phyloP scores from a whole-genome alignment of 2,113 vertebrate genomes.

The Grus americana region DNA sequence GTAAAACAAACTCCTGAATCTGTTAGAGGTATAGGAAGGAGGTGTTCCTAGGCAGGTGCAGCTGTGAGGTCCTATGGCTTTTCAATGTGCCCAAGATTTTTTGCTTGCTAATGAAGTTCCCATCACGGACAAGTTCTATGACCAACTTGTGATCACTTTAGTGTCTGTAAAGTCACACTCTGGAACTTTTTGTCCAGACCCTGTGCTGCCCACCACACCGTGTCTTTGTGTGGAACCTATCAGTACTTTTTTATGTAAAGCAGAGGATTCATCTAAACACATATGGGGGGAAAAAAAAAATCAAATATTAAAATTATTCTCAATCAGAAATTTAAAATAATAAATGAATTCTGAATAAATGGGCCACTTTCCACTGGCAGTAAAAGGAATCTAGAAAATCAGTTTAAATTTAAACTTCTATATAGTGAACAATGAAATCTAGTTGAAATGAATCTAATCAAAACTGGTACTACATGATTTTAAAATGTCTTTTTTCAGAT shows the following conservation, averaged over 20 bases:
- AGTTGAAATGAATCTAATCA: neutral
- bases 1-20: neutral
- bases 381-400: neutral
- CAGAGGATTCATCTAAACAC: neutral
- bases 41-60: neutral
- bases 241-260: neutral
- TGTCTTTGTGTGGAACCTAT: neutral
- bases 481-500: neutral
- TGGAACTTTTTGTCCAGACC: neutral
- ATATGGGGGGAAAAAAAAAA: neutral
- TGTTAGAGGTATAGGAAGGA: neutral
- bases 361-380: neutral
- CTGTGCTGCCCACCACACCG: rapidly evolving
- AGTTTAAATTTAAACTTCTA: neutral
- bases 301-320: neutral
- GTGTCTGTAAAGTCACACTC: neutral
- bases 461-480: neutral
- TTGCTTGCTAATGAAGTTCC: neutral
- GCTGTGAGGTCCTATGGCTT: neutral
- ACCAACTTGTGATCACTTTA: neutral
- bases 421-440: neutral
- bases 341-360: neutral
- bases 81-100: neutral
- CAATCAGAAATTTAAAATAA: neutral
- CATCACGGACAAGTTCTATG: neutral